Evolutionary conservation across 1,140 invertebrate genomes (phyloP), one percentile per base, ranked within the genome.

Genomic region (Temnothorax longispinosus): DNA sequence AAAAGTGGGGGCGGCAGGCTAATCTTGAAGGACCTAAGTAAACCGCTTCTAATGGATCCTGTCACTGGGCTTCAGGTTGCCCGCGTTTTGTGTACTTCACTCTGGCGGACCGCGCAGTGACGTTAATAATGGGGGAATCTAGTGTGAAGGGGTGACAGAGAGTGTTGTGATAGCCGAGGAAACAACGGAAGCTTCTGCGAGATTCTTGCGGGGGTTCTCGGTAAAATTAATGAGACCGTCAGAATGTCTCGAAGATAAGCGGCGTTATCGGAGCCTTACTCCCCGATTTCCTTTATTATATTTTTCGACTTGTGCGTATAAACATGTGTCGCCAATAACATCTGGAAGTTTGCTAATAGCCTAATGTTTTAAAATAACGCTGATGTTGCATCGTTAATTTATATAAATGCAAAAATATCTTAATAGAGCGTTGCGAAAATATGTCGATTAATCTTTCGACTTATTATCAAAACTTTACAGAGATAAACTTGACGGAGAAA

Each of bases 21-120:
- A 90, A 91, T 91, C 91, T 88, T 89, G 35, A 88, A 91, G 89
- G 87, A 90, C 90, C 90, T 90, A 89, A 92, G 91, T 92, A 92
- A 92, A 91, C 91, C 87, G 90, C 89, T 92, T 92, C 91, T 92
- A 92, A 92, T 92, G 91, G 91, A 92, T 88, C 86, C 90, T 90
- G 90, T 92, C 91, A 90, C 65, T 72, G 82, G 86, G 71, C 88
- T 89, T 88, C 86, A 74, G 81, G 86, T 82, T 74, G 86, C 71
- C 86, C 69, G 56, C 76, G 58, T 89, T 88, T 88, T 72, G 90
- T 92, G 89, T 90, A 88, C 84, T 77, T 80, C 84, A 71, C 81
- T 86, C 50, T 35, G 77, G 50, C 11, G 85, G 76, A 82, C 82
- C 78, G 60, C 72, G n/a, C 82, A 76, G 84, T 85, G 91, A 91